phyloP scores from a whole-genome alignment of 2,113 vertebrate genomes.

The Pollimyrus isidori region DNA sequence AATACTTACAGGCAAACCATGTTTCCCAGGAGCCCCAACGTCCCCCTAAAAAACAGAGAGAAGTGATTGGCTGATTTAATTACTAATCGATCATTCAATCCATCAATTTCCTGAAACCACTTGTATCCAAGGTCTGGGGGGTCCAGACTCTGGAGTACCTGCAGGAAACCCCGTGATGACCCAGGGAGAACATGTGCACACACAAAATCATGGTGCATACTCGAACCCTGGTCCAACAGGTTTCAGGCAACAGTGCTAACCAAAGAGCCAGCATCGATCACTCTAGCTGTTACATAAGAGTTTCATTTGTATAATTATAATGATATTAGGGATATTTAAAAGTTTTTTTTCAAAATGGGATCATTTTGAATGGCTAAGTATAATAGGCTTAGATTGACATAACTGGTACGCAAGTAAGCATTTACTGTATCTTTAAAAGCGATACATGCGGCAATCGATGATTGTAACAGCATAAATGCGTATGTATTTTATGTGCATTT shows the following conservation, averaged over 20 bases:
- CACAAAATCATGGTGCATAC: neutral
- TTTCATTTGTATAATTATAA: neutral
- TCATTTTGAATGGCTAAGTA: neutral
- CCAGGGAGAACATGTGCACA: neutral
- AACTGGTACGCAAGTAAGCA: no score
- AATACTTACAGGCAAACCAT: constrained; percentile 46
- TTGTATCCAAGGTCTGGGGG: neutral
- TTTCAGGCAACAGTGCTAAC: neutral
- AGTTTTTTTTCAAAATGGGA: neutral
- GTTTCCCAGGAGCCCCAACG: constrained; percentile 36
- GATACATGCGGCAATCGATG: no score
- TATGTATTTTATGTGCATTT: no score
- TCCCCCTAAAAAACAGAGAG: constrained; percentile 46
- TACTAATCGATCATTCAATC: neutral
- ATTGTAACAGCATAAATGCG: no score
- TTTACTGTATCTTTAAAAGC: no score
- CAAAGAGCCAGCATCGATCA: neutral
- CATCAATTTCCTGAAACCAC: neutral
- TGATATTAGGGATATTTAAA: neutral
- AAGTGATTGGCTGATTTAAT: neutral
- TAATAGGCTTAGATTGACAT: neutral
- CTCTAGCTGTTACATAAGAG: neutral
- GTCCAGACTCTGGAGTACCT: neutral
- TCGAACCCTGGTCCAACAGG: neutral
- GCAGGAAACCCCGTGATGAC: neutral